phyloP scores from a whole-genome alignment of 2,888 invertebrate species.

The Gymnoscelis rufifasciata region DNA sequence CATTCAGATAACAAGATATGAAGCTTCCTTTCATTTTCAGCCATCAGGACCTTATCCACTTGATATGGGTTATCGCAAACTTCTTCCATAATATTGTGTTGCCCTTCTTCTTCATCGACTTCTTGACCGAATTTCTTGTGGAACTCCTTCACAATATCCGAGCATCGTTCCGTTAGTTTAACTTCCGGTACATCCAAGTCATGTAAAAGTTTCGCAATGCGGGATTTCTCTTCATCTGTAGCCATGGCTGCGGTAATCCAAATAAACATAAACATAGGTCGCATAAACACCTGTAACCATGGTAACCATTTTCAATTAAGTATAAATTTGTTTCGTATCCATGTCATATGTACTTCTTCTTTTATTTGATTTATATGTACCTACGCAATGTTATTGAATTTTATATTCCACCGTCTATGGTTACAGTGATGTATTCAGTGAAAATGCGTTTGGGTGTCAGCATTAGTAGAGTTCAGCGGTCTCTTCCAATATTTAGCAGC shows the following conservation, averaged over 20 bases:
- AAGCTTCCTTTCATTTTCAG: conserved; percentile 57
- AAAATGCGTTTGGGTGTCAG: too few species aligned
- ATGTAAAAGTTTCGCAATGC: conserved; percentile 58
- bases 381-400: too few species aligned
- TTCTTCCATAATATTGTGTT: conserved; percentile 25
- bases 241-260: conserved; percentile 40
- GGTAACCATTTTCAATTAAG: conserved; percentile 13
- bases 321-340: background rate
- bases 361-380: too few species aligned
- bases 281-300: conserved; percentile 20
- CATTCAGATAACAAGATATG: conserved; percentile 42
- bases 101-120: conserved; percentile 40
- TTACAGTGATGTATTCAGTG: too few species aligned
- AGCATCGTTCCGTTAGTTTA: conserved; percentile 57
- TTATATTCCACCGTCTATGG: too few species aligned
- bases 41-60: conserved; percentile 47
- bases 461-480: too few species aligned
- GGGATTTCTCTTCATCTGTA: conserved; percentile 65
- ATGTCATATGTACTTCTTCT: background rate
- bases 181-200: conserved; percentile 58
- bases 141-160: conserved; percentile 51
- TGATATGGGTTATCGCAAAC: conserved; percentile 56
- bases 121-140: conserved; percentile 47
- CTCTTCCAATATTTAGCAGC: too few species aligned
- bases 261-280: conserved; percentile 1